Evolutionary conservation across 2,797 vertebrate species (phyloP), one percentile per base, ranked within the genome.

Genomic region (Macrochelys suwanniensis): DNA sequence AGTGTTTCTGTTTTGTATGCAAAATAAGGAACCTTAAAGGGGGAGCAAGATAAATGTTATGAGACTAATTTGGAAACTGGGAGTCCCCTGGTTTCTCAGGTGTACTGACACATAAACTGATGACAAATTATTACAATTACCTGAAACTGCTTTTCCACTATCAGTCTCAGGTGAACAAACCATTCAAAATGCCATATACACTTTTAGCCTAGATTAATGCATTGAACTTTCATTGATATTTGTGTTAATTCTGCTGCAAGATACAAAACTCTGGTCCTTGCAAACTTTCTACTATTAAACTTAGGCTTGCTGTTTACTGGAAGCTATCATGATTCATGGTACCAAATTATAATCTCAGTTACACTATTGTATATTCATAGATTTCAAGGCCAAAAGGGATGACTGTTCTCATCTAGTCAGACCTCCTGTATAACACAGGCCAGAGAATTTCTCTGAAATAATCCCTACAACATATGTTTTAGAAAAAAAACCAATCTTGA

Each of bases 91-190:
- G 25, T 49, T 51, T 88, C 33, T 83, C 11, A 28, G 50, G 19
- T 78, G 23, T 49, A 49, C 33, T 77, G 1, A 1, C 87, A 17
- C 0, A 0, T 45, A 26, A 3, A 5, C 78, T 86, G 8, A 79
- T 85, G n/a, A 59, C 82, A 79, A 2, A 37, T 6, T 49, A 42
- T 51, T 53, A 80, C 5, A 57, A 19, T 76, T 0, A 0, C 7
- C 19, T 42, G 68, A 68, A 26, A 33, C 51, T 81, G 51, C 80
- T n/a, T 23, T 33, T 45, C n/a, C 79, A 33, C 42, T 82, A 28
- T 80, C 21, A 49, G 5, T 76, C 33, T 47, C 7, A 26, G 42
- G 26, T 81, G 53, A 89, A 1, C 2, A 84, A 87, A 37, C 21
- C 13, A 50, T 49, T 76, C 12, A 49, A 49, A 77, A 28, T 78